phyloP scores from a whole-genome alignment of 2,113 vertebrate genomes.

The Parotia lawesii region DNA sequence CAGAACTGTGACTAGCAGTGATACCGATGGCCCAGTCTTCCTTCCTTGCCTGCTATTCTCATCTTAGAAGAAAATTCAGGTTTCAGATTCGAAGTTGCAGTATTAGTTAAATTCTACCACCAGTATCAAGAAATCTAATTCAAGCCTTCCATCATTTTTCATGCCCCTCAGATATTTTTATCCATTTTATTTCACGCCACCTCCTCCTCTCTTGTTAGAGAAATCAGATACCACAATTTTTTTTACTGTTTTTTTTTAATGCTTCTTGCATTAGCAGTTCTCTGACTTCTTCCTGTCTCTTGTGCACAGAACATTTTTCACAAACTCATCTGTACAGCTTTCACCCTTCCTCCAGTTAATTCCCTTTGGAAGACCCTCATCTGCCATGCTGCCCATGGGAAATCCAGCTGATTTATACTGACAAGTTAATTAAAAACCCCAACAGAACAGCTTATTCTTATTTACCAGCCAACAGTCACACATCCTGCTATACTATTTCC shows the following conservation, averaged over 20 bases:
- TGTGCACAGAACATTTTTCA: neutral
- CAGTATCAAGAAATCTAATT: neutral
- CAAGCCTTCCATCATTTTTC: neutral
- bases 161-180: neutral
- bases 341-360: neutral
- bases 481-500: neutral
- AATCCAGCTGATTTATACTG: slow-evolving; percentile 43
- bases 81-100: neutral
- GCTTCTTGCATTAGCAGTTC: neutral
- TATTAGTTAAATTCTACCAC: neutral
- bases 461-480: slow-evolving; percentile 28
- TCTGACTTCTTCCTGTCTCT: neutral
- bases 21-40: neutral
- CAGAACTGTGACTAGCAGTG: neutral
- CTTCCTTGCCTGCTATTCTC: neutral
- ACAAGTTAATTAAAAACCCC: slow-evolving; percentile 43
- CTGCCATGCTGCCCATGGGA: slow-evolving; percentile 3
- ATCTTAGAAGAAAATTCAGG: neutral
- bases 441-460: slow-evolving; percentile 14
- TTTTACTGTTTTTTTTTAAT: neutral
- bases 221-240: neutral
- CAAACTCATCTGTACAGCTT: slow-evolving; percentile 1
- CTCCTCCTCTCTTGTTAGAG: neutral
- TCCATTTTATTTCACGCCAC: neutral
- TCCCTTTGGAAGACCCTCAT: slow-evolving; percentile 21